phyloP scores from a whole-genome alignment of 1,140 invertebrate genomes.

The Popillia japonica region DNA sequence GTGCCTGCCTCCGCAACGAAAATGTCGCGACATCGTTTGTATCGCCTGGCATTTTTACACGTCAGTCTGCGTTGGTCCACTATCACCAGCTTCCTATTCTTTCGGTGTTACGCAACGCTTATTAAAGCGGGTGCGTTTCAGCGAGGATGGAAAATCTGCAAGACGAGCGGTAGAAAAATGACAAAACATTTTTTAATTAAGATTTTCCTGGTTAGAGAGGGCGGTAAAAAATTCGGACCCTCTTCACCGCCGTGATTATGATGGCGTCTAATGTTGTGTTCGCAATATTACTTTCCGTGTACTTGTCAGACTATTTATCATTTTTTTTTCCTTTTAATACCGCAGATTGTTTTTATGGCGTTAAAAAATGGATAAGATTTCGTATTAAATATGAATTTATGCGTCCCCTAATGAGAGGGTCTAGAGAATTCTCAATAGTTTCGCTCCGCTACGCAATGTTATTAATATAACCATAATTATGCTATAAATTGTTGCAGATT shows the following conservation, averaged over 20 bases:
- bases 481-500: no score
- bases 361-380: neutral
- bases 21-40: neutral
- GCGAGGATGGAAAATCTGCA: neutral
- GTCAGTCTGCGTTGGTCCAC: neutral
- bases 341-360: neutral
- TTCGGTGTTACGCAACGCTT: neutral
- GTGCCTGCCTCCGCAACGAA: neutral
- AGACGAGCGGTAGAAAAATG: neutral
- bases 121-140: neutral
- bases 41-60: neutral
- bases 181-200: constrained; percentile 20
- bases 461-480: no score
- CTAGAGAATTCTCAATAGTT: no score
- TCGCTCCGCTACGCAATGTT: no score
- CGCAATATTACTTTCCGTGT: neutral
- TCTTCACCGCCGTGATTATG: neutral
- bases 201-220: neutral
- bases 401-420: neutral
- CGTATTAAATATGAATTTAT: neutral
- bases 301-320: constrained; percentile 10
- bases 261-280: neutral
- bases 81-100: neutral
- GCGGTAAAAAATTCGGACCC: neutral
- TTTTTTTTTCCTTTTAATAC: neutral